Conservation (phyloP, 2,888 invertebrate species). For the Lithophane leautieri region DNA sequence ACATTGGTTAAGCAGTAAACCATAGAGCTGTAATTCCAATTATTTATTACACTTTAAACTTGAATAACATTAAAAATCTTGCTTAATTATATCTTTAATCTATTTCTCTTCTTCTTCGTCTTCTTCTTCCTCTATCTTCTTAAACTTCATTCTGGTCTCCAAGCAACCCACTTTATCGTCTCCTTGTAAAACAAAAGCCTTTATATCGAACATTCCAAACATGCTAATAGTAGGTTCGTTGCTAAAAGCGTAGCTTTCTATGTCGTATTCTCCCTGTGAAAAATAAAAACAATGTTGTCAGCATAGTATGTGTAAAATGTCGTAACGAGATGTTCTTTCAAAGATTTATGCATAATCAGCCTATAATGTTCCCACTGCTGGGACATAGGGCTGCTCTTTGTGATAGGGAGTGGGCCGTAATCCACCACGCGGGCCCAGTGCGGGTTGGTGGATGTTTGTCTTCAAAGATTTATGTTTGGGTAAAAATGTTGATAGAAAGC, state of each 20-base stretch:
- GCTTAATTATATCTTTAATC: not conserved
- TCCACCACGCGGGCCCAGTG: too few relatives aligned
- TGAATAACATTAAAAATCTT: not conserved
- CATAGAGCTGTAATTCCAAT: not conserved
- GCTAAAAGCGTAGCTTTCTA: slow-evolving; percentile 23
- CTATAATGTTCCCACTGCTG: too few relatives aligned
- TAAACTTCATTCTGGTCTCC: slow-evolving; percentile 7
- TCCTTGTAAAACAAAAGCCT: slow-evolving; percentile 11
- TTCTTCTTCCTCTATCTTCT: not conserved
- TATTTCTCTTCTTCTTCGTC: slow-evolving; percentile 11
- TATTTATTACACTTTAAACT: not conserved
- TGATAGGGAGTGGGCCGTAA: too few relatives aligned
- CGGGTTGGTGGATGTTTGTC: too few relatives aligned
- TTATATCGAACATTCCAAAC: slow-evolving; percentile 25
- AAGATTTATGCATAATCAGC: not conserved
- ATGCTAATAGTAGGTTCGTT: slow-evolving; percentile 18
- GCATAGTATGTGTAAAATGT: not conserved
- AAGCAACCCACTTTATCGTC: slow-evolving; percentile 33
- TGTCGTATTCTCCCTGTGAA: slow-evolving; percentile 35
- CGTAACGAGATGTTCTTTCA: not conserved
- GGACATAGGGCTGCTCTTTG: too few relatives aligned
- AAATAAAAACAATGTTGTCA: not conserved
- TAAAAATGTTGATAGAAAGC: not conserved
- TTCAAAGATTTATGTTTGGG: not conserved
- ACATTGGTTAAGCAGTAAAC: not conserved